phyloP scores from a whole-genome alignment of 2,888 invertebrate species.

The Lumbricus terrestris region DNA sequence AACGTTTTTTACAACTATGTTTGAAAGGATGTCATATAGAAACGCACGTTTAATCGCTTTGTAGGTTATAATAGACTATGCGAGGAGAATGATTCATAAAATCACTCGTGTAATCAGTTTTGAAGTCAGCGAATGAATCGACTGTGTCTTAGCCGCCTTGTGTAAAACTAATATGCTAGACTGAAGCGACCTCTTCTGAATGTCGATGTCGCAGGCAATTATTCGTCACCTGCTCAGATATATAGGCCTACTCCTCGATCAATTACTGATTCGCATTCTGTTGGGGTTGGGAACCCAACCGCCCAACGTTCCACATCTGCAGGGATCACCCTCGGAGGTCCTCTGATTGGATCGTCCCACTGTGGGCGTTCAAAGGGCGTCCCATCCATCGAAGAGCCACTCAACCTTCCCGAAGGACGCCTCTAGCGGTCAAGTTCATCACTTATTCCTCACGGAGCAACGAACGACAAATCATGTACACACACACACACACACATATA shows the following conservation, averaged over 20 bases:
- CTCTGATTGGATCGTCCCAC: neutral
- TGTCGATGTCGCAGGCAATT: neutral
- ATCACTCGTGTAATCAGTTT: neutral
- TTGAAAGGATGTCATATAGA: neutral
- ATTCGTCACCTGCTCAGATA: too few relatives aligned
- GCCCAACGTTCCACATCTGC: slow-evolving; percentile 7
- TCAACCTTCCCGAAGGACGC: neutral
- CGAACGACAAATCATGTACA: too few relatives aligned
- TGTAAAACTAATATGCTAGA: neutral
- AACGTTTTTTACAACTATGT: too few relatives aligned
- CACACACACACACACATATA: too few relatives aligned
- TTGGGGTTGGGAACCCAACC: neutral
- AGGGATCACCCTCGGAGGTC: neutral
- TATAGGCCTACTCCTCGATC: neutral
- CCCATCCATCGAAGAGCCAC: neutral
- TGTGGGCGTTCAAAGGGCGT: neutral
- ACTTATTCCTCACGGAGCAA: too few relatives aligned
- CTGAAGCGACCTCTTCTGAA: neutral
- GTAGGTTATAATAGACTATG: too few relatives aligned
- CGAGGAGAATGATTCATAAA: neutral
- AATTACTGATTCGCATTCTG: neutral
- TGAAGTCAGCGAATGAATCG: neutral
- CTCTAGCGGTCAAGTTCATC: neutral
- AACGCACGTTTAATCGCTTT: neutral
- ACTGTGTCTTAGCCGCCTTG: neutral